Percentiles rank a stretch among this genome's conserved stretches.
phyloP scores from a whole-genome alignment of 2,888 invertebrate species.

The Patella pellucida region DNA sequence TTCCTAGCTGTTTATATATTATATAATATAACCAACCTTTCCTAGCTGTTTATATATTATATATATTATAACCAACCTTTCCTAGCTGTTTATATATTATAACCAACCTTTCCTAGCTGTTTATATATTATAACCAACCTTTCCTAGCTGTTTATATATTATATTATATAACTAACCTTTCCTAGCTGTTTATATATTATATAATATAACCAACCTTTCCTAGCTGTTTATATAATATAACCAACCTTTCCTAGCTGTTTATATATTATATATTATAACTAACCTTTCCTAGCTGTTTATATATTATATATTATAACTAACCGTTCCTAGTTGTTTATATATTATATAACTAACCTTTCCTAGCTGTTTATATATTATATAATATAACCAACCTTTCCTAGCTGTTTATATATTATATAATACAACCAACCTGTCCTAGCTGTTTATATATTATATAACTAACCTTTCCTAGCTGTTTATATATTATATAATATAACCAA shows the following conservation, averaged over 20 bases:
- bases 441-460: too few relatives aligned
- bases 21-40: conserved; percentile 56
- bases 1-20: too few relatives aligned
- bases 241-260: conserved; percentile 74
- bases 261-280: conserved; percentile 79
- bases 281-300: too few relatives aligned
- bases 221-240: too few relatives aligned
- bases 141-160: too few relatives aligned
- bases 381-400: conserved; percentile 58
- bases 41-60: conserved; percentile 76
- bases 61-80: conserved; percentile 79
- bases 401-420: conserved; percentile 80
- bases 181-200: conserved; percentile 78
- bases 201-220: conserved; percentile 79
- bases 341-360: conserved; percentile 79
- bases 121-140: conserved; percentile 80
- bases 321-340: conserved; percentile 76
- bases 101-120: conserved; percentile 71
- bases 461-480: conserved; percentile 75
- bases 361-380: too few relatives aligned
- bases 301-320: conserved; percentile 38
- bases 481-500: conserved; percentile 79
- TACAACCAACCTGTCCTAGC: too few relatives aligned
- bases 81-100: too few relatives aligned
- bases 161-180: conserved; percentile 56